Conservation (phyloP, 2,797 vertebrate species). For the Mallotus villosus region DNA sequence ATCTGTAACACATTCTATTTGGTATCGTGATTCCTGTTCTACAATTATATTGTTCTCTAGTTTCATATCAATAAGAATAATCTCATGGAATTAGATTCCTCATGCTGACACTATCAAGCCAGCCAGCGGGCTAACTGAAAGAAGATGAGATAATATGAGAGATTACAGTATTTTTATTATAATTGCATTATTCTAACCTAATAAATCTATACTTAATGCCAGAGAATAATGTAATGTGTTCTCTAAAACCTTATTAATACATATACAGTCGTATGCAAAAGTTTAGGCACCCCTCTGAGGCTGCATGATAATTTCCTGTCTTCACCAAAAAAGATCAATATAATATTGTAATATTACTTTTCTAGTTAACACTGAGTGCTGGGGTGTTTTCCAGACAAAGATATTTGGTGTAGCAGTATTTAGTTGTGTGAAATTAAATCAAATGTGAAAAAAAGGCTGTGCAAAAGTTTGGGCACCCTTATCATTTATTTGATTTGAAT, state of each 20-base stretch:
- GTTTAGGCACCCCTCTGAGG: too few species aligned
- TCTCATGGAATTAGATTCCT: slow-evolving; percentile 23
- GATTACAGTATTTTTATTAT: slow-evolving; percentile 24
- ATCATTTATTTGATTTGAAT: too few species aligned
- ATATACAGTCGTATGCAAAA: too few species aligned
- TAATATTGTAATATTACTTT: too few species aligned
- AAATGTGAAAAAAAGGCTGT: too few species aligned
- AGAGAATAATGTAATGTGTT: slow-evolving; percentile 26
- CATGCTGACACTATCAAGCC: not conserved
- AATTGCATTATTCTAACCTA: slow-evolving; percentile 13
- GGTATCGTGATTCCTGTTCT: not conserved
- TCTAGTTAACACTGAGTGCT: too few species aligned
- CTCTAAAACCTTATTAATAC: slow-evolving; percentile 25
- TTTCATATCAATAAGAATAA: slow-evolving; percentile 30
- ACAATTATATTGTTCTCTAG: slow-evolving; percentile 12
- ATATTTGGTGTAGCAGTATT: too few species aligned
- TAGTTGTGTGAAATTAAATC: too few species aligned
- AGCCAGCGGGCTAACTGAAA: slow-evolving; percentile 23
- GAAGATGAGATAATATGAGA: slow-evolving; percentile 15
- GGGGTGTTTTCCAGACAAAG: too few species aligned
- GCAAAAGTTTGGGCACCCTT: too few species aligned
- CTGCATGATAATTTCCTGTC: too few species aligned
- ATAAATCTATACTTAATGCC: slow-evolving; percentile 3
- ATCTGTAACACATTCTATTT: not conserved
- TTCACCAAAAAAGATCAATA: too few species aligned